Percentiles rank a stretch among this genome's conserved stretches.
These are phyloP conservation scores for Heliconius hewitsoni DNA, from an alignment of 1,140 invertebrate species.

Conservation along the genomic window DNA sequence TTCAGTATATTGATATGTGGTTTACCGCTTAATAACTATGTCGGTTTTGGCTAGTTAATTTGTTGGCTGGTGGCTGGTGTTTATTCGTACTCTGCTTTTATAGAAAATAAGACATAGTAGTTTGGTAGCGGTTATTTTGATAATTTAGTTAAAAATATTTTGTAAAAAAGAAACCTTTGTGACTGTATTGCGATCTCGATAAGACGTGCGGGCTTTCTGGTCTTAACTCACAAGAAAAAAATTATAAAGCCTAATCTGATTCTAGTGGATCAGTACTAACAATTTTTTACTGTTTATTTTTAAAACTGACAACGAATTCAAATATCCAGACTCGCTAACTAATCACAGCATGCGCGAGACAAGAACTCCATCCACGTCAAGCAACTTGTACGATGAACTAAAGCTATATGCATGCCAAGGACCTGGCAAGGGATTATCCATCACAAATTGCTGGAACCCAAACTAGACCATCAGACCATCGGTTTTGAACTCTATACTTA, in stretches of 20 bases:
- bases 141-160: no score
- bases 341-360: neutral
- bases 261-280: no score
- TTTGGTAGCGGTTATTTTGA: no score
- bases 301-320: neutral
- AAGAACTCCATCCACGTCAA: neutral
- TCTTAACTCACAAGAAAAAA: no score
- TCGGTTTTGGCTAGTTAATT: neutral
- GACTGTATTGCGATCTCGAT: no score
- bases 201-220: no score
- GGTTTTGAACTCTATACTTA: neutral
- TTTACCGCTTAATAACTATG: conserved; percentile 5
- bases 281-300: no score
- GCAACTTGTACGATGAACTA: neutral
- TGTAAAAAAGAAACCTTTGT: no score
- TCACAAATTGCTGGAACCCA: neutral
- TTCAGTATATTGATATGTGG: conserved; percentile 1
- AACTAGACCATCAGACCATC: neutral
- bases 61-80: neutral
- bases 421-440: conserved; percentile 4
- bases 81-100: neutral
- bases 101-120: neutral
- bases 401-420: neutral
- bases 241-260: no score
- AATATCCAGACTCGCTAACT: neutral